phyloP scores from a whole-genome alignment of 30 jellyfish, hydroid and myxozoan species.

The Nemopilema nomurai region DNA sequence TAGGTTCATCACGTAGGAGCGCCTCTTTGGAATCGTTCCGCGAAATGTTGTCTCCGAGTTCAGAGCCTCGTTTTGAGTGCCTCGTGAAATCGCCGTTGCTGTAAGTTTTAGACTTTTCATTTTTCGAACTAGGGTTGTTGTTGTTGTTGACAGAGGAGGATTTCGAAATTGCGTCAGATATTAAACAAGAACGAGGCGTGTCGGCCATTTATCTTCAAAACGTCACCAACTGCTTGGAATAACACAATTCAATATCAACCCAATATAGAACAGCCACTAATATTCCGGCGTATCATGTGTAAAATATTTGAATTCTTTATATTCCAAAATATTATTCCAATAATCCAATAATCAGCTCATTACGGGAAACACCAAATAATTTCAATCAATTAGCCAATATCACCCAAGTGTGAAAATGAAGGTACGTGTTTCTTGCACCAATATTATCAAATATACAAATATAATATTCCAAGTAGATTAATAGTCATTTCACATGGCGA shows the following conservation, averaged over 20 bases:
- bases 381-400: no score
- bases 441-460: no score
- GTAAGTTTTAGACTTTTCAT: conserved; percentile 12
- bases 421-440: no score
- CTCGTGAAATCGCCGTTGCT: conserved; percentile 21
- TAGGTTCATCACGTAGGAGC: neutral
- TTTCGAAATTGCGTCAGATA: neutral
- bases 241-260: neutral
- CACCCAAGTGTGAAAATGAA: no score
- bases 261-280: neutral
- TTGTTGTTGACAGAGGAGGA: neutral
- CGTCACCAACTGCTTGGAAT: neutral
- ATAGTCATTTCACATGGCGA: no score
- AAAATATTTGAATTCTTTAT: no score
- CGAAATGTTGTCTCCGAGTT: conserved; percentile 12
- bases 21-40: conserved; percentile 35
- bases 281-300: neutral
- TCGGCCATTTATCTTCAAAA: neutral
- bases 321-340: no score
- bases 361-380: no score
- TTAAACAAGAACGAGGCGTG: neutral
- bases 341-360: no score
- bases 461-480: no score
- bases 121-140: neutral
- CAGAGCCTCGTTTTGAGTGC: conserved; percentile 1